Percentiles rank a stretch among this genome's conserved stretches.
These are phyloP conservation scores for Aptenodytes forsteri DNA, from an alignment of 2,113 vertebrate genomes.

Conservation along the genomic window DNA sequence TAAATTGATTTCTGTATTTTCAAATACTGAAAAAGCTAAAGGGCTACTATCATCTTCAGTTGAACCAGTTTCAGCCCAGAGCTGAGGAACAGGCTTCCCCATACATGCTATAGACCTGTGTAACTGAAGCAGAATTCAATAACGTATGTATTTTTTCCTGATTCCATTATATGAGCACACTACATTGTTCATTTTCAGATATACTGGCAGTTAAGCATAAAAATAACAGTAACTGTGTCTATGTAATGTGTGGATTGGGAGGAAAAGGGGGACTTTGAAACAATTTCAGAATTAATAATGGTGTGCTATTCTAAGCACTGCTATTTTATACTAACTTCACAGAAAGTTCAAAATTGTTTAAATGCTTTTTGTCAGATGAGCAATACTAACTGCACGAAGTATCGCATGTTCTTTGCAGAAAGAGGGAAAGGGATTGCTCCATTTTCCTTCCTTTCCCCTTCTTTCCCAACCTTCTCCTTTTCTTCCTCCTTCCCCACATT, in stretches of 20 bases:
- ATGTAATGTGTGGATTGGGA: background rate
- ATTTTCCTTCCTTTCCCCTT: background rate
- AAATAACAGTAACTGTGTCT: conserved; percentile 39
- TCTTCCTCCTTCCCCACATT: background rate
- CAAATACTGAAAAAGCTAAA: background rate
- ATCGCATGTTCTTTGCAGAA: background rate
- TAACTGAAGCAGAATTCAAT: background rate
- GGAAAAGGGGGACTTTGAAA: conserved; percentile 16
- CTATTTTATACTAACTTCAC: conserved; percentile 6
- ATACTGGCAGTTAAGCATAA: background rate
- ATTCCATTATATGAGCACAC: background rate
- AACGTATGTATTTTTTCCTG: background rate
- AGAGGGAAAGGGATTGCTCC: background rate
- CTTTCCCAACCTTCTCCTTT: background rate
- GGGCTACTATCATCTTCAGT: background rate
- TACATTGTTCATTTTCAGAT: background rate
- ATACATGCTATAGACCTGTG: background rate
- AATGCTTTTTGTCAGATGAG: background rate
- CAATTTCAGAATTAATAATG: conserved; percentile 32
- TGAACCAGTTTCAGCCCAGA: background rate
- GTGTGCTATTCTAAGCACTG: conserved; percentile 6
- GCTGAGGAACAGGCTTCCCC: background rate
- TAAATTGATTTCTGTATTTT: background rate
- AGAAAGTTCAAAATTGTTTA: background rate
- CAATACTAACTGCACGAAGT: background rate